Evolutionary conservation across 2,113 vertebrate species (phyloP), one percentile per base, ranked within the genome.

Genomic region (Acrocephalus arundinaceus): DNA sequence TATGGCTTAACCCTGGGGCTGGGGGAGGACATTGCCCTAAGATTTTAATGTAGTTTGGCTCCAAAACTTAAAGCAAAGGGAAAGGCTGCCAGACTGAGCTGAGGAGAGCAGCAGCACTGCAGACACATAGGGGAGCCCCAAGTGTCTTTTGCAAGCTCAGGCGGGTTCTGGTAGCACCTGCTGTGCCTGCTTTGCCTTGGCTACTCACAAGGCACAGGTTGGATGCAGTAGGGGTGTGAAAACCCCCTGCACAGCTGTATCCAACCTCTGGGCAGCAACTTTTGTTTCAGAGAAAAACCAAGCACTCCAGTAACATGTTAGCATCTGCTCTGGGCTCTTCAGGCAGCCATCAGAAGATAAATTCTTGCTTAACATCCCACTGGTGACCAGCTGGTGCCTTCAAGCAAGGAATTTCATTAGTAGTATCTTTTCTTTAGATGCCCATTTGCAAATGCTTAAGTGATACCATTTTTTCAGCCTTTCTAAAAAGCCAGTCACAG

Each of bases 1-100:
- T 52, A 15, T 28, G 20, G 28, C 39, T 52, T 43, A 31, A 61
- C 8, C 17, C n/a, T 0, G 0, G 9, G 2, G 2, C 0, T 55
- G 21, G 15, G 19, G 17, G 11, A 55, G n/a, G 78, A 27, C 30
- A 35, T 18, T 13, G 8, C 15, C 33, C 31, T 20, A 46, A 25
- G 16, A 3, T 43, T 7, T 2, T 55, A 10, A 9, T 1, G 5
- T 22, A 11, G 27, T 80, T 49, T 18, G 28, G 13, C 24, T 85
- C 21, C 37, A 15, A 3, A 3, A 39, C 3, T 8, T 27, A 76
- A 78, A 77, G 2, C 13, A 55, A 70, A 77, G 33, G 18, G 41
- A 52, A 20, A 13, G 11, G 31, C 78, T 67, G 25, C 3, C 37
- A 67, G 33, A 11, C 11, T 45, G 68, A 74, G 15, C 41, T 30